phyloP scores from a whole-genome alignment of 2,888 invertebrate species.

The Cantharis rustica region DNA sequence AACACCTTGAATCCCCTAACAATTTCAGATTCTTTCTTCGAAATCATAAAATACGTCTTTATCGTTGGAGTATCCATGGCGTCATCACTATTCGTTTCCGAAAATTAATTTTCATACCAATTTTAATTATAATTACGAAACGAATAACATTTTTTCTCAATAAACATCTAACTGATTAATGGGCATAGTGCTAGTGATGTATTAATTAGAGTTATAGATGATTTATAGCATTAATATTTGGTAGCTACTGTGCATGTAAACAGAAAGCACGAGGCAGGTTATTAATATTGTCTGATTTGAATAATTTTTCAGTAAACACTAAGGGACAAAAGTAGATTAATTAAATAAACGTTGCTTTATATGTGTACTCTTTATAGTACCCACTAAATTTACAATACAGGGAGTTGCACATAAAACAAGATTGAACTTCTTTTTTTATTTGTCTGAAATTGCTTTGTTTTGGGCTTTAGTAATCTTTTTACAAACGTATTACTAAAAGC shows the following conservation, averaged over 20 bases:
- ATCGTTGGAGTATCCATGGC: not conserved
- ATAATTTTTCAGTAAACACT: not conserved
- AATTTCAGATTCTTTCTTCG: not conserved
- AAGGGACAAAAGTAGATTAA: not conserved
- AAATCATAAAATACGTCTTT: not conserved
- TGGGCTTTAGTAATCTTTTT: not conserved
- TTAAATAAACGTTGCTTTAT: not conserved
- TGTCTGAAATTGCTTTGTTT: not conserved
- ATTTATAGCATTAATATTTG: constrained; percentile 30
- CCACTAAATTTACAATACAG: not conserved
- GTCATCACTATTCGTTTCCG: not conserved
- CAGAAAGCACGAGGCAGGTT: not conserved
- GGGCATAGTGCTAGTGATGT: constrained; percentile 35
- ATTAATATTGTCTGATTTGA: constrained; percentile 2
- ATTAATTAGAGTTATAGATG: constrained; percentile 35
- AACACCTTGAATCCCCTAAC: not conserved
- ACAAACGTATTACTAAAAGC: not conserved
- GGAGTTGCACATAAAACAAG: not conserved
- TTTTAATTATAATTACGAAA: not conserved
- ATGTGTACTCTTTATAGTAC: not conserved
- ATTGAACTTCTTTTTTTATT: not conserved
- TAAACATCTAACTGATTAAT: constrained; percentile 31
- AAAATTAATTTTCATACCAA: not conserved
- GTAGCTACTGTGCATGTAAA: not conserved
- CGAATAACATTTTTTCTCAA: constrained; percentile 14